Evolutionary conservation across 2,797 vertebrate species (phyloP), one percentile per base, ranked within the genome.

Genomic region (Crenuchus spilurus): DNA sequence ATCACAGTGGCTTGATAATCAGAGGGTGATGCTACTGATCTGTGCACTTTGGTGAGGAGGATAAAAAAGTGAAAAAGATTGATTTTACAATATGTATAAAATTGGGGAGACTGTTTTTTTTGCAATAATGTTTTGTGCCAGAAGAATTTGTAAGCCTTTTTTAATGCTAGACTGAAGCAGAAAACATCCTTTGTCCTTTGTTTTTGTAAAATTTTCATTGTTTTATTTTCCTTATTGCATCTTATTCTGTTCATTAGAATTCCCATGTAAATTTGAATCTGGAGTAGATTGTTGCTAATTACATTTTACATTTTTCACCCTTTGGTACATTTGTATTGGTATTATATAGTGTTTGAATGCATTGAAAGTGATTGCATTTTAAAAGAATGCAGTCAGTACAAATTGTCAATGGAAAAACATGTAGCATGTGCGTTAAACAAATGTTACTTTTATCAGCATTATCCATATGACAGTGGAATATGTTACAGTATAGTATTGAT

Each of bases 1-100:
- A 61, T 52, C 11, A 63, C 16, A 31, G 22, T 55, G 54, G 63
- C 79, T 84, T 48, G 72, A 66, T 63, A 70, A 80, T 11, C 54
- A 80, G 41, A 44, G 72, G 82, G 81, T 87, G 57, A 75, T 78
- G 84, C 85, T 90, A 87, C 86, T 90, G 87, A 87, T 85, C 84
- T 83, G 86, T 86, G 90, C 90, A 91, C 91, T 89, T 93, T 90
- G 81, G 83, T 81, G 26, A 71, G 48, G 51, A 57, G 75, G 64
- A 75, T 20, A 63, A 7, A 46, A n/a, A 79, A 68, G 48, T 73
- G 55, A 74, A 41, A 49, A 55, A 26, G 7, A 24, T 31, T 2
- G 24, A 37, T 31, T 31, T 51, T 22, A 30, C 46, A 30, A 2
- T 7, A 9, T 20, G 7, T 18, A 48, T 48, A 18, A 20, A 20